Conservation (phyloP, 2,888 invertebrate genomes). For the Thysanoteuthis rhombus region DNA sequence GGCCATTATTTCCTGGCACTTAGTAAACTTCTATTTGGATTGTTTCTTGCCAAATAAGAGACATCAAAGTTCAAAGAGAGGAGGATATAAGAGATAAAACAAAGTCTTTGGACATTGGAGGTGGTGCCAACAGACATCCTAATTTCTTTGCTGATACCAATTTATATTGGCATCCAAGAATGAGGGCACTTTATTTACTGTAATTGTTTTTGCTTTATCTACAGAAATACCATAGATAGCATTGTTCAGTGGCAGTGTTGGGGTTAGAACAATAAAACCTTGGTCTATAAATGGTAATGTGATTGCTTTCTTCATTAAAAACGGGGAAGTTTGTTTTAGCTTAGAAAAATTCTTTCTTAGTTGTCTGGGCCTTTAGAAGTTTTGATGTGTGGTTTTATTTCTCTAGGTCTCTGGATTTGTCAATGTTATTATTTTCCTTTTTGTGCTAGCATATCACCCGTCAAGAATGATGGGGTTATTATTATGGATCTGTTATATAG, state of each 20-base stretch:
- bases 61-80: background rate
- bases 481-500: too few relatives aligned
- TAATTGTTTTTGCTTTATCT: background rate
- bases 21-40: background rate
- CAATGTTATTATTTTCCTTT: too few relatives aligned
- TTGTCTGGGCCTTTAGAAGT: too few relatives aligned
- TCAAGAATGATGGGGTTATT: too few relatives aligned
- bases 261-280: background rate
- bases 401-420: too few relatives aligned
- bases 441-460: too few relatives aligned
- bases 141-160: background rate
- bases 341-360: too few relatives aligned
- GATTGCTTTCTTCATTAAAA: background rate
- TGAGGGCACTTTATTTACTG: background rate
- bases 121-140: background rate
- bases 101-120: background rate
- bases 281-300: background rate
- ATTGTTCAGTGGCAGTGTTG: too few relatives aligned
- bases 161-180: background rate
- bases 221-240: background rate
- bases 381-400: too few relatives aligned
- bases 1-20: background rate
- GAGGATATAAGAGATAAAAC: background rate
- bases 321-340: too few relatives aligned
- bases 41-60: background rate